phyloP scores from a whole-genome alignment of 2,888 invertebrate genomes.

The Sceliomorpha sp. region DNA sequence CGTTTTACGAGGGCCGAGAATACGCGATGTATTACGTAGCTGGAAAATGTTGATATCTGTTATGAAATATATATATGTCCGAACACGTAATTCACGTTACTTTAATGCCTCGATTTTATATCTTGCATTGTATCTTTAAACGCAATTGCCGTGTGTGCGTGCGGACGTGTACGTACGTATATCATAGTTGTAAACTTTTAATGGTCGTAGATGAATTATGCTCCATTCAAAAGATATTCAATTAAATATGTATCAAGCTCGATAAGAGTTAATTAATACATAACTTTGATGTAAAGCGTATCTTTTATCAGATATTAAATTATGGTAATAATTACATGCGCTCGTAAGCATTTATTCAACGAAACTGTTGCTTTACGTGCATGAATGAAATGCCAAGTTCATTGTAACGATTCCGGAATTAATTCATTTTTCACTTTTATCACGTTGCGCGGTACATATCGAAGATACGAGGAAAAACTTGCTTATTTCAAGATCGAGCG shows the following conservation, averaged over 20 bases:
- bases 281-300: slow-evolving; percentile 47
- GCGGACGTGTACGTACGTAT: slow-evolving; percentile 24
- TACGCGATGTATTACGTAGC: too few relatives aligned
- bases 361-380: slow-evolving; percentile 52
- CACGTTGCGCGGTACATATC: slow-evolving; percentile 15
- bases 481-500: too few relatives aligned
- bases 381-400: slow-evolving; percentile 54
- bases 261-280: slow-evolving; percentile 53
- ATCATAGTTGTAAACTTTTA: slow-evolving; percentile 44
- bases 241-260: slow-evolving; percentile 50
- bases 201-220: slow-evolving; percentile 39
- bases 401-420: slow-evolving; percentile 52
- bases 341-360: slow-evolving; percentile 52
- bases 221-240: slow-evolving; percentile 43
- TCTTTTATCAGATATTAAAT: slow-evolving; percentile 53
- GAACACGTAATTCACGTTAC: slow-evolving; percentile 46
- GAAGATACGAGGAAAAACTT: too few relatives aligned
- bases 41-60: slow-evolving; percentile 39
- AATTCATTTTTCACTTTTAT: slow-evolving; percentile 38
- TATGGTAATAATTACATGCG: slow-evolving; percentile 52
- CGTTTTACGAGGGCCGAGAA: too few relatives aligned
- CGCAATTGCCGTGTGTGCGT: slow-evolving; percentile 34
- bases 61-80: slow-evolving; percentile 49
- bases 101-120: slow-evolving; percentile 48
- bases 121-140: slow-evolving; percentile 45